Evolutionary conservation across 2,797 vertebrate species (phyloP).

Genomic region (Xiphorhynchus erythropygius): DNA sequence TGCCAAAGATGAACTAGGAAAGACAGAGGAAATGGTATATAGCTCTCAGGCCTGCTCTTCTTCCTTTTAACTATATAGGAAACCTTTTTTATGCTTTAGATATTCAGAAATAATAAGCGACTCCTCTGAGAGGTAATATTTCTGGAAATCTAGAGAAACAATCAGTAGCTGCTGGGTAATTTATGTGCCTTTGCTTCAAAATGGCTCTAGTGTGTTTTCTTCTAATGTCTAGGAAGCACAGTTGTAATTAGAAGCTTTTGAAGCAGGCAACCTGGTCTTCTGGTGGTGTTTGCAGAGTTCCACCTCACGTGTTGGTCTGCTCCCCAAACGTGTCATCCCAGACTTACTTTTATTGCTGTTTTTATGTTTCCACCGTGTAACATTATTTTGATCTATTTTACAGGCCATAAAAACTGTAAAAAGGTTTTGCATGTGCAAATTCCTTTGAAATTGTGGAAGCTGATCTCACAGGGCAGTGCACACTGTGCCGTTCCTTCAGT

Average conservation of each 20-base stretch:
- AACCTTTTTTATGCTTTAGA: background rate
- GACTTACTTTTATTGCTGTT: conserved; percentile 33
- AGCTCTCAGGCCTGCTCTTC: background rate
- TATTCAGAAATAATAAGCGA: conserved; percentile 20
- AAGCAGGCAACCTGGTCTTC: background rate
- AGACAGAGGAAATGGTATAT: background rate
- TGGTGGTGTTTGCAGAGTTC: background rate
- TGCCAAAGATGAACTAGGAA: background rate
- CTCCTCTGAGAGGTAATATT: conserved; percentile 17
- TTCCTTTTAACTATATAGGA: background rate
- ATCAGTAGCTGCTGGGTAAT: background rate
- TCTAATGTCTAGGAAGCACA: background rate
- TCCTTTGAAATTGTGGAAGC: conserved; percentile 23
- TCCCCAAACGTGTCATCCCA: background rate
- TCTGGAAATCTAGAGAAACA: conserved; percentile 11
- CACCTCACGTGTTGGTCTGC: background rate
- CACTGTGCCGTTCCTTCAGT: accelerated
- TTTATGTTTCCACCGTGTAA: conserved; percentile 29
- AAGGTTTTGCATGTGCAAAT: background rate
- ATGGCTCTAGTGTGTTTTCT: background rate
- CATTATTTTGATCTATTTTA: conserved; percentile 47
- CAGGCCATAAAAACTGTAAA: conserved; percentile 17
- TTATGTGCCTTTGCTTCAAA: conserved; percentile 27
- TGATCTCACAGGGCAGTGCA: background rate
- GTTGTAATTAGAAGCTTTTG: background rate